These are phyloP conservation scores for Volucella zonaria DNA, from an alignment of 2,888 invertebrate genomes.

Conservation along the genomic window DNA sequence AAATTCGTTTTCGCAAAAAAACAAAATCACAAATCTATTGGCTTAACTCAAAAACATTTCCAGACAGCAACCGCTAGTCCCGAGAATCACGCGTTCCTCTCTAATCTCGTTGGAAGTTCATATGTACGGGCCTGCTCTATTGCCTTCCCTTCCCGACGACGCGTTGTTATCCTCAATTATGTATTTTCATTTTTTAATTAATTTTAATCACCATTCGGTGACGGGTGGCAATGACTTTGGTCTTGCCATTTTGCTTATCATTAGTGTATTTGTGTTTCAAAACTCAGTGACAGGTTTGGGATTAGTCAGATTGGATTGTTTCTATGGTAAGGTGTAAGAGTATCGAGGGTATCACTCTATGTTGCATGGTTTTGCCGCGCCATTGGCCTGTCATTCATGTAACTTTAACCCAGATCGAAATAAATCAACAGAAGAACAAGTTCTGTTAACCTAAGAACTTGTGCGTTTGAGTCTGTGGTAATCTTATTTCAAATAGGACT, in stretches of 20 bases:
- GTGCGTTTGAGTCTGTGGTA: background rate
- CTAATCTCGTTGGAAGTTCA: conserved; percentile 31
- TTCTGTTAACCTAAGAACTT: background rate
- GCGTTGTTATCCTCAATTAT: conserved; percentile 6
- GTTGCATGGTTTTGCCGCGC: no score
- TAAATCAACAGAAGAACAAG: conserved; percentile 1
- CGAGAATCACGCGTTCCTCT: conserved; percentile 23
- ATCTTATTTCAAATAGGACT: background rate
- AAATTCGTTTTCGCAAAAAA: background rate
- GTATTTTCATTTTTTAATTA: conserved; percentile 8
- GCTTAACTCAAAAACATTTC: background rate
- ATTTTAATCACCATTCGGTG: conserved; percentile 23
- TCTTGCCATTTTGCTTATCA: conserved; percentile 27
- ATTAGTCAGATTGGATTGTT: background rate
- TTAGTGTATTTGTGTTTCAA: background rate
- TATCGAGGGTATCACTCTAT: background rate
- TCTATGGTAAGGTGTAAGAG: background rate
- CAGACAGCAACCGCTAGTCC: background rate
- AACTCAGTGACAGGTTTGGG: conserved; percentile 13
- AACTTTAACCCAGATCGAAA: background rate
- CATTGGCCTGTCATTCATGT: background rate
- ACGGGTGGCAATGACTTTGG: conserved; percentile 44
- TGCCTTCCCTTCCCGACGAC: background rate
- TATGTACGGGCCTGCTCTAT: conserved; percentile 5
- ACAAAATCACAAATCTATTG: conserved; percentile 10